These are phyloP conservation scores for Odocoileus hemionus DNA, from an alignment of 2,113 vertebrate species.

Conservation along the genomic window DNA sequence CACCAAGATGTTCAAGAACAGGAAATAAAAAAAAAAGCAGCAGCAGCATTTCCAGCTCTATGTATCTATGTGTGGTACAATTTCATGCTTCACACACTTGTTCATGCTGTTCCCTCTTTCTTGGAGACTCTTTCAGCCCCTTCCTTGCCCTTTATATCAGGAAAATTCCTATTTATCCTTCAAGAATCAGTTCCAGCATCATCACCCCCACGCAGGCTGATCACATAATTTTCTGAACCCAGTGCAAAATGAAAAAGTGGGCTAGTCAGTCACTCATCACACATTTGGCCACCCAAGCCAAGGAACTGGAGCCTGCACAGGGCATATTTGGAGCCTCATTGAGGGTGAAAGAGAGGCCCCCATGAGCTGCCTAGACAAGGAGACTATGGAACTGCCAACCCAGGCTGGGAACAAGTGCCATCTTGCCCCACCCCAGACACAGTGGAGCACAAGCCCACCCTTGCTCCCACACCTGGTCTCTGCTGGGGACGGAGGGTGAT, in stretches of 20 bases:
- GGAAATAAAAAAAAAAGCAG: fast-evolving
- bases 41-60: background rate
- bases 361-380: background rate
- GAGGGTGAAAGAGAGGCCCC: background rate
- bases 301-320: background rate
- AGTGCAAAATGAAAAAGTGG: background rate
- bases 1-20: background rate
- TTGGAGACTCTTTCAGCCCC: background rate
- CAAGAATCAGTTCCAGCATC: background rate
- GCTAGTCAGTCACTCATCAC: background rate
- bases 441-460: background rate
- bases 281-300: background rate
- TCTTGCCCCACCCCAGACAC: background rate
- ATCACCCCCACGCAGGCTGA: background rate
- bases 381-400: background rate
- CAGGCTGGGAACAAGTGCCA: background rate
- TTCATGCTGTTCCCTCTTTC: background rate
- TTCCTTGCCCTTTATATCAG: background rate
- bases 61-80: background rate
- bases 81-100: background rate
- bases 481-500: background rate
- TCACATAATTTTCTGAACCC: background rate
- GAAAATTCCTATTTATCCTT: background rate
- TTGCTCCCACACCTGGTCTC: background rate
- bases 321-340: background rate